Conservation (phyloP, 2,888 invertebrate genomes). For the Synergus gifuensis region DNA sequence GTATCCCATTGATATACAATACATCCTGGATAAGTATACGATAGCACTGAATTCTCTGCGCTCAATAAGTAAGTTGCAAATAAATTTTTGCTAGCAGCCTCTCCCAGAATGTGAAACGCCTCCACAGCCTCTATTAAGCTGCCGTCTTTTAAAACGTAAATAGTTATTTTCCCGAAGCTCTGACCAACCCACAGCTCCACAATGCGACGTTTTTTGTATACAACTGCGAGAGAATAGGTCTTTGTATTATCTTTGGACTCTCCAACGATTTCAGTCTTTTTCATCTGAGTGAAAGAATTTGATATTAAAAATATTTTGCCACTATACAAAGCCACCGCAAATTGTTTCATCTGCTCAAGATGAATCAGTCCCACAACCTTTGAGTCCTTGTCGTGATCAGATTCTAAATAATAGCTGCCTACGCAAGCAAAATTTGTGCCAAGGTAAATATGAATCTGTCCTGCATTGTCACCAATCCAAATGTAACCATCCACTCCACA, state of each 20-base stretch:
- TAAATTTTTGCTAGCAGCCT: constrained; percentile 81
- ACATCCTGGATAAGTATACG: constrained; percentile 92
- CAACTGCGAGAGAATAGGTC: constrained; percentile 73
- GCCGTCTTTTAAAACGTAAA: constrained; percentile 85
- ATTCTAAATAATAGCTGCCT: constrained; percentile 80
- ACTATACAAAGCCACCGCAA: constrained; percentile 90
- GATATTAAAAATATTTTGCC: constrained; percentile 80
- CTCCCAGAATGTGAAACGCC: constrained; percentile 82
- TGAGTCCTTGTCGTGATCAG: constrained; percentile 81
- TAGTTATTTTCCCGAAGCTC: constrained; percentile 86
- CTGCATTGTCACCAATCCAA: constrained; percentile 94
- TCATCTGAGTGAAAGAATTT: constrained; percentile 73
- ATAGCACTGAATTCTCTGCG: constrained; percentile 84
- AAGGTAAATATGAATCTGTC: constrained; percentile 91
- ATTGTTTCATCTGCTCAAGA: constrained; percentile 83
- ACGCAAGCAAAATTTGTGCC: constrained; percentile 76
- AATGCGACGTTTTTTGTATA: constrained; percentile 69
- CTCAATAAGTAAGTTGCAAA: constrained; percentile 86
- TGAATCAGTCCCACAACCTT: constrained; percentile 85
- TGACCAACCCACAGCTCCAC: constrained; percentile 95
- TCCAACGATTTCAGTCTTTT: constrained; percentile 68
- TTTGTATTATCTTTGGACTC: constrained; percentile 66
- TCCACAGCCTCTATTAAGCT: constrained; percentile 80
- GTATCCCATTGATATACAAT: constrained; percentile 94
- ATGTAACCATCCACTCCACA: constrained; percentile 88